Evolutionary conservation across 64 coral and sea anemone species (phyloP), one percentile per base, ranked within the genome.

Genomic region (Montipora sp.): DNA sequence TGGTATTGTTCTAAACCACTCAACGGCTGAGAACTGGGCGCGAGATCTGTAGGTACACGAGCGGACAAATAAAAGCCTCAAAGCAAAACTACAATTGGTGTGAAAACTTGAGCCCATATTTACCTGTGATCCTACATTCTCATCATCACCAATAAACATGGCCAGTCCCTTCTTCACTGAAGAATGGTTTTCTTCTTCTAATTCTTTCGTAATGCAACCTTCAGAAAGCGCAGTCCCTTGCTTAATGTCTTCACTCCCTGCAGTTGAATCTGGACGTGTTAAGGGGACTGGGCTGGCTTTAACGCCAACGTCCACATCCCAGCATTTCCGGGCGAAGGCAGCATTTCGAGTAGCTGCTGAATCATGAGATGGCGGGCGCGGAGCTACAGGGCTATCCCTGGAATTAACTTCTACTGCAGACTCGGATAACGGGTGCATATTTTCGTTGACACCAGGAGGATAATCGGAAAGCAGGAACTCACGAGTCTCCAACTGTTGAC

Each of bases 391-490:
- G 36, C 3, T 75, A 80, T 47, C 59, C 72, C 15, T 88, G 80
- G 47, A 89, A 72, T 73, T 71, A 19, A 44, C 69, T 89, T 21
- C 80, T 48, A 59, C 89, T 78, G 47, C 87, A 88, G 80, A 75
- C 70, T 67, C 84, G 79, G 83, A 93, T 90, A 49, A 88, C 79
- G 27, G 90, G 65, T 27, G 83, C n/a, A 14, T 87, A 24, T 20
- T 59, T 22, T 20, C 59, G 8, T 16, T 48, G 36, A 87, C 73
- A 77, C 57, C 47, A 55, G 91, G 91, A 18, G 95, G 80, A 55
- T 90, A 86, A 66, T 96, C 95, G 13, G 95, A 96, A 4, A 96
- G 53, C 47, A 74, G 95, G 67, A 93, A 93, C 78, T 96, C 91
- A 63, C 81, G 92, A 5, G 91, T 96, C 78, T 96, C 95, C 22